These are phyloP conservation scores for Leucozona laternaria DNA, from an alignment of 2,888 invertebrate genomes.

Conservation along the genomic window DNA sequence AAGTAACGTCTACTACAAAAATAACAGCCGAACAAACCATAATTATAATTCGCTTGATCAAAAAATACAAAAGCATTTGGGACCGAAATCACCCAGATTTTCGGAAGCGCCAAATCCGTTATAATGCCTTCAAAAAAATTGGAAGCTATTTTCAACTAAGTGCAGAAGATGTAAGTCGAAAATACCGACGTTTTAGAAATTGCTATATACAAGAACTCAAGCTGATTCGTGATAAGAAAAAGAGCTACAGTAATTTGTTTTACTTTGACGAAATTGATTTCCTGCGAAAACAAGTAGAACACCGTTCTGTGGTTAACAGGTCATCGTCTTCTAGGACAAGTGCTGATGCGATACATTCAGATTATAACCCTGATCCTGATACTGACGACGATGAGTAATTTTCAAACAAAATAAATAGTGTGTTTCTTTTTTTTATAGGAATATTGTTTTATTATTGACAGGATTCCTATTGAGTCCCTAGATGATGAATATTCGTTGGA, in stretches of 20 bases:
- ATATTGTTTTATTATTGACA: not conserved
- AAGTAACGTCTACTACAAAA: not conserved
- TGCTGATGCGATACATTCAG: not conserved
- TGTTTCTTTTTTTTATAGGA: too few species aligned
- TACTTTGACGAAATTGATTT: conserved; percentile 65
- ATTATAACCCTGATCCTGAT: not conserved
- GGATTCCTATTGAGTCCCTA: conserved; percentile 13
- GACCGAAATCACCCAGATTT: conserved; percentile 11
- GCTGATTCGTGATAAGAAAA: conserved; percentile 23
- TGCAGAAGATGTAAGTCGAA: conserved; percentile 30
- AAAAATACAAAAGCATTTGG: conserved; percentile 57
- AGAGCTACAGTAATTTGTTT: conserved; percentile 33
- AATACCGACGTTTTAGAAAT: conserved; percentile 43
- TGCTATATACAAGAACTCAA: conserved; percentile 47
- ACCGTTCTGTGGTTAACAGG: not conserved
- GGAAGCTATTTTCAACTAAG: conserved; percentile 49
- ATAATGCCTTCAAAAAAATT: conserved; percentile 40
- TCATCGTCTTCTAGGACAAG: not conserved
- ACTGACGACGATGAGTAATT: conserved; percentile 16
- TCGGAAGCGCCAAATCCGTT: conserved; percentile 10
- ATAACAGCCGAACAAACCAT: conserved; percentile 59
- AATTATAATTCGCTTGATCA: conserved; percentile 55
- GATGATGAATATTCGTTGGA: conserved; percentile 17
- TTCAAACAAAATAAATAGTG: not conserved
- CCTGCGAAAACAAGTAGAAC: conserved; percentile 14